A percentile compares a stretch with the other conserved stretches of the same genome.
Conservation (phyloP, 2,113 vertebrate genomes). For the Xenus cinereus region DNA sequence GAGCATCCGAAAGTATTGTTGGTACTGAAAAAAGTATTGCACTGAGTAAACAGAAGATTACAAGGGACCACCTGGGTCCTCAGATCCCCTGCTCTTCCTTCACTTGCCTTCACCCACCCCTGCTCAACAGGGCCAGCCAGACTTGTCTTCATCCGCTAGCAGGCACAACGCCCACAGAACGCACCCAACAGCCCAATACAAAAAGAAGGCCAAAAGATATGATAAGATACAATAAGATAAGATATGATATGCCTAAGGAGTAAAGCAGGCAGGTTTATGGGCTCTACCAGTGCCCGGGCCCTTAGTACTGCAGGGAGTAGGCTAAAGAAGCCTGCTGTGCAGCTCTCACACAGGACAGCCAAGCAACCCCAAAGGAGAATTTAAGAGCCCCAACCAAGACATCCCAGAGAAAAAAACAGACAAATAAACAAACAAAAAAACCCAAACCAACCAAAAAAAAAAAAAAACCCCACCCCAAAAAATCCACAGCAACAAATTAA, state of each 20-base stretch:
- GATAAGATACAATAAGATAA: no score
- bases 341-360: not conserved
- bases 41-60: not conserved
- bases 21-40: not conserved
- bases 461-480: no score
- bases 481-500: not conserved
- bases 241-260: accelerated
- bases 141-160: accelerated
- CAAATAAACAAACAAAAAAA: not conserved
- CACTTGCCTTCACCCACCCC: accelerated
- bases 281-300: accelerated
- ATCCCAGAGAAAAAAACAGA: accelerated
- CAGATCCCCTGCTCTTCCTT: no score
- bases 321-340: accelerated
- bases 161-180: accelerated
- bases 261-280: accelerated
- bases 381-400: not conserved
- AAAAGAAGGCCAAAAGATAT: no score
- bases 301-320: accelerated
- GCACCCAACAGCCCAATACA: accelerated
- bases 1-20: not conserved
- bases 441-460: not conserved
- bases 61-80: no score
- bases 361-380: not conserved
- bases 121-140: not conserved